Percentiles rank a stretch among this genome's conserved stretches.
Conservation (phyloP, 1,140 invertebrate species). For the Lanistes nyassanus region DNA sequence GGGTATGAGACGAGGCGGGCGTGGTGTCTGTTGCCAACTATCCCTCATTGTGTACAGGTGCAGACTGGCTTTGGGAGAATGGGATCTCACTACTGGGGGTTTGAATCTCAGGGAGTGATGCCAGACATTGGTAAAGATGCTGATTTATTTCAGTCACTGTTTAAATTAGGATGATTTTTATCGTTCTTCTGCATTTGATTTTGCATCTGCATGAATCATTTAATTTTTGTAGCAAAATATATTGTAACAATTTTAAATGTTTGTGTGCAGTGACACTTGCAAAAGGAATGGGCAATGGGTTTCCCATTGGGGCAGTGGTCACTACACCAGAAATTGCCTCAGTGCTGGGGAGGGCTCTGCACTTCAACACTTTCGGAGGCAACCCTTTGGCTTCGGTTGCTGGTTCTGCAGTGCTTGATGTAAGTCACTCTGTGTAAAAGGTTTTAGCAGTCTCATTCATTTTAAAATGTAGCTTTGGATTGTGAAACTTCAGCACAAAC, state of each 20-base stretch:
- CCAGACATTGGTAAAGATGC: conserved; percentile 84
- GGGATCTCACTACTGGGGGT: conserved; percentile 95
- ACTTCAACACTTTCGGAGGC: conserved; percentile 97
- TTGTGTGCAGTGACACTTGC: conserved; percentile 70
- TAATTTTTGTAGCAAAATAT: neutral
- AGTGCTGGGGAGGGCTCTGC: conserved; percentile 78
- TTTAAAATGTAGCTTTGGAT: no score
- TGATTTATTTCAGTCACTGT: neutral
- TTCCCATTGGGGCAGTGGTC: conserved; percentile 92
- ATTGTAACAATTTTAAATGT: neutral
- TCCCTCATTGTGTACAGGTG: conserved; percentile 71
- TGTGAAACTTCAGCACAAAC: no score
- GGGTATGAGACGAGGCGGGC: no score
- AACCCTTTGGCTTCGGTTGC: conserved; percentile 90
- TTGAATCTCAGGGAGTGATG: conserved; percentile 83
- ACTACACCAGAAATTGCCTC: conserved; percentile 87
- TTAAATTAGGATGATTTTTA: neutral
- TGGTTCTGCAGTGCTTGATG: conserved; percentile 89
- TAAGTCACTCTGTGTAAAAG: conserved; percentile 62
- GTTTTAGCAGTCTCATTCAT: no score
- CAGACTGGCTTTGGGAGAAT: conserved; percentile 96
- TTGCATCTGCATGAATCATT: neutral
- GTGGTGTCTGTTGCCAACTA: no score
- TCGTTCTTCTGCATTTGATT: neutral
- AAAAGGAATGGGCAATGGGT: conserved; percentile 83